A percentile compares a stretch with the other conserved stretches of the same genome.
phyloP scores from a whole-genome alignment of 2,888 invertebrate genomes.

The Fragum whitleyi region DNA sequence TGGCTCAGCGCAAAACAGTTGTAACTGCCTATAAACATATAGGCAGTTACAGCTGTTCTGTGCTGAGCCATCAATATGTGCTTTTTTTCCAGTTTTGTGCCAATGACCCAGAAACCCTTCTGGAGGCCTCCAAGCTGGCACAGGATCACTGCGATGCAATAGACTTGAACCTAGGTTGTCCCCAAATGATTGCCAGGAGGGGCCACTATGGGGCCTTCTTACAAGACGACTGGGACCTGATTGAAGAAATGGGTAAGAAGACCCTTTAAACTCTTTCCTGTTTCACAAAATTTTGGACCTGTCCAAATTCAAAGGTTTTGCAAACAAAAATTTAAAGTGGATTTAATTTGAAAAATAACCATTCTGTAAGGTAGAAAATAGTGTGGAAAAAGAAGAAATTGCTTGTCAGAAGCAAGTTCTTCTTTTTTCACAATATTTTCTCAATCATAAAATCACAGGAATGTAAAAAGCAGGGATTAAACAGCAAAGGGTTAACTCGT shows the following conservation, averaged over 20 bases:
- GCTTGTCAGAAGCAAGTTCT: neutral
- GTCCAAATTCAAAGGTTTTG: neutral
- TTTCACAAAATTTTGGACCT: neutral
- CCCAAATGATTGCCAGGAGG: slow-evolving; percentile 97
- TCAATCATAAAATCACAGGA: neutral
- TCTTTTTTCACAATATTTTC: neutral
- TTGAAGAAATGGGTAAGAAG: slow-evolving; percentile 92
- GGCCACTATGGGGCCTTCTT: slow-evolving; percentile 98
- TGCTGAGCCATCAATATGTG: neutral
- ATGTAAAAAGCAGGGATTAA: too few species aligned
- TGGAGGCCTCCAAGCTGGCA: slow-evolving; percentile 94
- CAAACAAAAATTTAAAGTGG: neutral
- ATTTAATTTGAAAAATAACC: too few species aligned
- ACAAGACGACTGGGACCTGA: slow-evolving; percentile 97
- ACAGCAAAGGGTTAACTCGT: too few species aligned
- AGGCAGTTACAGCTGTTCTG: too few species aligned
- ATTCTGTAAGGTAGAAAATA: neutral
- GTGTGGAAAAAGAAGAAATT: neutral
- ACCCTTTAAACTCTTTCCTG: neutral
- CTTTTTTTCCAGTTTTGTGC: slow-evolving; percentile 93
- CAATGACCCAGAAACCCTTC: slow-evolving; percentile 94
- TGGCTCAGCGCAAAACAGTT: too few species aligned
- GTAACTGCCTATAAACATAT: too few species aligned
- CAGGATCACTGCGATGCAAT: slow-evolving; percentile 96
- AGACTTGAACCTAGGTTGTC: slow-evolving; percentile 99